Percentiles rank a stretch among this genome's conserved stretches.
These are phyloP conservation scores for Athene noctua DNA, from an alignment of 2,113 vertebrate genomes.

Conservation along the genomic window DNA sequence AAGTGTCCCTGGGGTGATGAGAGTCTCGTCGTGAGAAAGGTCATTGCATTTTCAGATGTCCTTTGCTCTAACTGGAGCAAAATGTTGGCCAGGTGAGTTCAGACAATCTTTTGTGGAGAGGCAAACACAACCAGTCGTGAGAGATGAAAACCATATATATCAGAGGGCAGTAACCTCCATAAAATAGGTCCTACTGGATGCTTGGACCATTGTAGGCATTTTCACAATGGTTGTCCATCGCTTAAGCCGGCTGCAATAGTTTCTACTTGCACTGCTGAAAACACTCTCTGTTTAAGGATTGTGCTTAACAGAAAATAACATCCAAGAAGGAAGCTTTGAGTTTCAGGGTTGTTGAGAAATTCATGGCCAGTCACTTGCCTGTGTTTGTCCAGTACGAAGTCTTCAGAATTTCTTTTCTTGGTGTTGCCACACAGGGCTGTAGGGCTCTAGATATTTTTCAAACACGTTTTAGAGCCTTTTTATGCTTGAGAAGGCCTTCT, in stretches of 20 bases:
- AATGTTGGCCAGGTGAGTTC: background rate
- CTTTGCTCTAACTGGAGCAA: background rate
- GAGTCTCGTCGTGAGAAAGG: background rate
- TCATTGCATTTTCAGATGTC: background rate
- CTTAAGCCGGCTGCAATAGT: background rate
- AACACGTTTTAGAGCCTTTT: background rate
- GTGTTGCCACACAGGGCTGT: background rate
- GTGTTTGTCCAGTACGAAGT: background rate
- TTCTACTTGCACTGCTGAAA: background rate
- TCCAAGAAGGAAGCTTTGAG: background rate
- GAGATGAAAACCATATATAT: background rate
- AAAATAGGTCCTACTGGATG: background rate
- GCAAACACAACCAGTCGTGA: background rate
- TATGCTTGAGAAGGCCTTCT: background rate
- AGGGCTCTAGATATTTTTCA: background rate
- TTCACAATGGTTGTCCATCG: background rate
- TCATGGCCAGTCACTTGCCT: background rate
- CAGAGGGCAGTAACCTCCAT: background rate
- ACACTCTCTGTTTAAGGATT: background rate
- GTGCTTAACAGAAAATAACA: background rate
- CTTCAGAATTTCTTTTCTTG: background rate
- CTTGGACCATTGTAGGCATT: background rate
- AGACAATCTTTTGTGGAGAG: background rate
- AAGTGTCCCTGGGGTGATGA: background rate
- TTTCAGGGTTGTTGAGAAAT: constrained; percentile 1